A percentile compares a stretch with the other conserved stretches of the same genome.
These are phyloP conservation scores for Caenorhabditis becei DNA, from an alignment of 2,888 invertebrate species.

Conservation along the genomic window DNA sequence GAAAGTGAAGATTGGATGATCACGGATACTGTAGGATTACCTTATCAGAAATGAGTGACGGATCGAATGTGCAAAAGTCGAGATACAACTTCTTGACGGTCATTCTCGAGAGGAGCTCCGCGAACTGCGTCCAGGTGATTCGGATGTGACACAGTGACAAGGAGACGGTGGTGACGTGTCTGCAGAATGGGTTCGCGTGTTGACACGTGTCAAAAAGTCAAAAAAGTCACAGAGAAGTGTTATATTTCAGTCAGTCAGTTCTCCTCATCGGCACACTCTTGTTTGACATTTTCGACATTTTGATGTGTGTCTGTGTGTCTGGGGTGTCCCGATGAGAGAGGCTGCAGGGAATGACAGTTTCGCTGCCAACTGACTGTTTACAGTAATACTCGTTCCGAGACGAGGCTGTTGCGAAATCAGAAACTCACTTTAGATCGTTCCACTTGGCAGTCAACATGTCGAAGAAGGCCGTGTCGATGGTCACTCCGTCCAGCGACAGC, in stretches of 20 bases:
- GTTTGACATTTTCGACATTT: constrained; percentile 61
- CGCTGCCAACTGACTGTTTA: constrained; percentile 47
- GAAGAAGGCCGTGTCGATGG: constrained; percentile 54
- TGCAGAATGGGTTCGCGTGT: constrained; percentile 24
- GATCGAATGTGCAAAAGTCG: constrained; percentile 60
- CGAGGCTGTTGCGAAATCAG: constrained; percentile 3
- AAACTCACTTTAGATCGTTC: constrained; percentile 60
- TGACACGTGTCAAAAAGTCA: constrained; percentile 61
- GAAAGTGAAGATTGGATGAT: too few species aligned
- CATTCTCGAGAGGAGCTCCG: constrained; percentile 49
- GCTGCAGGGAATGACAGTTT: constrained; percentile 44
- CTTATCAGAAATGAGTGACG: constrained; percentile 52
- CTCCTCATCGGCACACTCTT: constrained; percentile 42
- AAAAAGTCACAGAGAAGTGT: constrained; percentile 40
- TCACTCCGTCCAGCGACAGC: constrained; percentile 63
- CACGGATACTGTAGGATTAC: too few species aligned
- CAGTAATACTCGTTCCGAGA: constrained; percentile 27
- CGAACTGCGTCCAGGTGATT: constrained; percentile 35
- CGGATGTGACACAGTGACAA: constrained; percentile 49
- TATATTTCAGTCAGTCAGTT: constrained; percentile 39
- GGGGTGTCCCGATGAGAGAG: constrained; percentile 39
- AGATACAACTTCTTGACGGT: constrained; percentile 43
- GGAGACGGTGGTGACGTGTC: constrained; percentile 50
- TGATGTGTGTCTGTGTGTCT: constrained; percentile 54
- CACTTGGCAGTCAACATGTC: constrained; percentile 57